A percentile compares a stretch with the other conserved stretches of the same genome.
Conservation (phyloP, 2,888 invertebrate species). For the Drosophila buzzatii region DNA sequence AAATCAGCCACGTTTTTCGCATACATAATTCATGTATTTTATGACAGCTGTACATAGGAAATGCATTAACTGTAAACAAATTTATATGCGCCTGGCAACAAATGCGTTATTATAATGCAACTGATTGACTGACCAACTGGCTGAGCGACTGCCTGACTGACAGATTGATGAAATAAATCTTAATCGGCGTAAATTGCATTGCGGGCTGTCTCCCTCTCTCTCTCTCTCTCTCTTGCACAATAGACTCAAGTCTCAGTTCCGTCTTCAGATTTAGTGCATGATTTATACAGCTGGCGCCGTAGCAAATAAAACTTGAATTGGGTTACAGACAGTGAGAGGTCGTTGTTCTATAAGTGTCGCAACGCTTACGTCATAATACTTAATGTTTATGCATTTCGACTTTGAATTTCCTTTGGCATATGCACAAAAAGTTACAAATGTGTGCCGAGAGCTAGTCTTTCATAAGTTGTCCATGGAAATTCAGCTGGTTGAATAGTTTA, state of each 20-base stretch:
- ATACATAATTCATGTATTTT: constrained; percentile 26
- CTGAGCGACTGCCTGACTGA: constrained; percentile 40
- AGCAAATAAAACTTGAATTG: constrained; percentile 25
- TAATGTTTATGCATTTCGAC: background rate
- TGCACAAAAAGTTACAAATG: background rate
- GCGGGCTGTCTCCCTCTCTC: constrained; percentile 15
- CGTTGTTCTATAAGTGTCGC: constrained; percentile 8
- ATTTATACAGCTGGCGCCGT: constrained; percentile 49
- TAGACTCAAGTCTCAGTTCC: constrained; percentile 23
- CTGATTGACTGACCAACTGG: constrained; percentile 28
- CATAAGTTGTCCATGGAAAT: background rate
- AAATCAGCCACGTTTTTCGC: constrained; percentile 39
- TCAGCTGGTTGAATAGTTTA: too few relatives aligned
- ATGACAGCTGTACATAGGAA: constrained; percentile 58
- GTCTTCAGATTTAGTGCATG: constrained; percentile 26
- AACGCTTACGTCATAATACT: constrained; percentile 6
- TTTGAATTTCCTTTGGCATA: background rate
- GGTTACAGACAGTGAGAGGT: constrained; percentile 15
- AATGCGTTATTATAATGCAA: constrained; percentile 36
- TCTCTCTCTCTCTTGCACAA: constrained; percentile 4
- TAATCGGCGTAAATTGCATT: constrained; percentile 54
- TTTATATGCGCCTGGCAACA: constrained; percentile 37
- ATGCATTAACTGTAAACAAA: constrained; percentile 45
- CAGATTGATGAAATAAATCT: constrained; percentile 69
- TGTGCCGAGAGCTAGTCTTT: background rate